Evolutionary conservation across 2,113 vertebrate species (phyloP).

Genomic region (Corvus cornix): DNA sequence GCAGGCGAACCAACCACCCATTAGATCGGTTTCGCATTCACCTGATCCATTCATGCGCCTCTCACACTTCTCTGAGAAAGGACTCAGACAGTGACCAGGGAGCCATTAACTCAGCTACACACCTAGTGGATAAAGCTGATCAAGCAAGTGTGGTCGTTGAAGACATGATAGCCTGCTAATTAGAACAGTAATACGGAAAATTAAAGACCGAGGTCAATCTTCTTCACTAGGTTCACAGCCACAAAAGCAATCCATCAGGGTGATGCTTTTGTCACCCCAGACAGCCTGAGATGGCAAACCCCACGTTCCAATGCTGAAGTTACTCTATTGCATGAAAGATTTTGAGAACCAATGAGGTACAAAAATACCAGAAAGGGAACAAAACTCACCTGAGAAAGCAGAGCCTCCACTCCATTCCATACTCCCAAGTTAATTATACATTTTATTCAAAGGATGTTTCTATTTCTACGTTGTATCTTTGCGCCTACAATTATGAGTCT

Average conservation of each 20-base stretch:
- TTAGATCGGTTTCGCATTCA: neutral
- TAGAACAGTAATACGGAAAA: neutral
- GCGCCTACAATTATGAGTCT: neutral
- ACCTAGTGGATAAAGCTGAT: neutral
- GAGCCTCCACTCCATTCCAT: neutral
- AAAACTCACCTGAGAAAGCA: neutral
- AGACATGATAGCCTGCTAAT: neutral
- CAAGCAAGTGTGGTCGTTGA: rapidly evolving
- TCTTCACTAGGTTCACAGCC: neutral
- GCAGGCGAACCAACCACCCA: neutral
- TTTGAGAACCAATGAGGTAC: neutral
- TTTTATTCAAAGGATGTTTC: neutral
- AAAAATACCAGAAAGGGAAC: neutral
- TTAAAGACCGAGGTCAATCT: neutral
- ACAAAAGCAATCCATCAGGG: neutral
- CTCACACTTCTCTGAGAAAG: neutral
- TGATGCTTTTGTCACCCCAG: neutral
- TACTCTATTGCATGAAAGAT: neutral
- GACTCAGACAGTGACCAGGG: rapidly evolving
- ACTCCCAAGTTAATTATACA: neutral
- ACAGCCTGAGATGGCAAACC: neutral
- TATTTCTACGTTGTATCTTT: neutral
- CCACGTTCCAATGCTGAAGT: neutral
- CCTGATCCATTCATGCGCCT: neutral
- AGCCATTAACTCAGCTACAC: neutral